These are phyloP conservation scores for Oryzaephilus surinamensis DNA, from an alignment of 1,140 invertebrate genomes.

Conservation along the genomic window DNA sequence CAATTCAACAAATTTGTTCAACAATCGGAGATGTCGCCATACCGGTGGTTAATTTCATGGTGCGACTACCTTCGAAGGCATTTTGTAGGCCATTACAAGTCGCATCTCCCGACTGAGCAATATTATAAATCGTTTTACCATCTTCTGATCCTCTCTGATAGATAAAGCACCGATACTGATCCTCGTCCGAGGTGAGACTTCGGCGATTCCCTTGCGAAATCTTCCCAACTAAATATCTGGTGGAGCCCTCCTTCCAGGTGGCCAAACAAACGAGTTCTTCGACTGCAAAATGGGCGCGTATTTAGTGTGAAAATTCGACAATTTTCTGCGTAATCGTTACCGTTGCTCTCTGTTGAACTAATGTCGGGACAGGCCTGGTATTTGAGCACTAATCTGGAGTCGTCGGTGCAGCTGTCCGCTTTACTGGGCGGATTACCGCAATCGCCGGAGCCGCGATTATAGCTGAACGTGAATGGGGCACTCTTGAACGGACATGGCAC, in stretches of 20 bases:
- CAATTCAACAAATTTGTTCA: slow-evolving; percentile 1
- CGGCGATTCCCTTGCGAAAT: slow-evolving; percentile 42
- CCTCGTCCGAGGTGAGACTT: slow-evolving; percentile 42
- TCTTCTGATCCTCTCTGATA: slow-evolving; percentile 39
- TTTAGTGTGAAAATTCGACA: slow-evolving; percentile 12
- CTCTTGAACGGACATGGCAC: slow-evolving; percentile 62
- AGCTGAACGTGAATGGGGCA: slow-evolving; percentile 69
- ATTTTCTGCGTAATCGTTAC: slow-evolving; percentile 34
- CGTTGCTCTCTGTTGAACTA: slow-evolving; percentile 55
- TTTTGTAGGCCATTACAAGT: slow-evolving; percentile 65
- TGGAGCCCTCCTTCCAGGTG: slow-evolving; percentile 76
- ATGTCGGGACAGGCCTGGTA: slow-evolving; percentile 83
- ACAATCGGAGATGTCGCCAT: slow-evolving; percentile 19
- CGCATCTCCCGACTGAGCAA: slow-evolving; percentile 72
- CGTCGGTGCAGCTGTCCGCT: slow-evolving; percentile 73
- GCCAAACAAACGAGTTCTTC: slow-evolving; percentile 74
- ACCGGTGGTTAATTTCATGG: slow-evolving; percentile 53
- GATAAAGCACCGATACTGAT: slow-evolving; percentile 58
- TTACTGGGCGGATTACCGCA: slow-evolving; percentile 64
- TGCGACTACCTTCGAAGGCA: slow-evolving; percentile 51
- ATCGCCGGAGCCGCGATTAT: slow-evolving; percentile 59
- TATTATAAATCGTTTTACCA: slow-evolving; percentile 43
- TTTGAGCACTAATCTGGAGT: slow-evolving; percentile 62
- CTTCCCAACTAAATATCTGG: slow-evolving; percentile 66
- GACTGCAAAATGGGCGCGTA: slow-evolving; percentile 43